Percentiles rank a stretch among this genome's conserved stretches.
These are phyloP conservation scores for Magallana ariakensis DNA, from an alignment of 1,140 invertebrate species.

Conservation along the genomic window DNA sequence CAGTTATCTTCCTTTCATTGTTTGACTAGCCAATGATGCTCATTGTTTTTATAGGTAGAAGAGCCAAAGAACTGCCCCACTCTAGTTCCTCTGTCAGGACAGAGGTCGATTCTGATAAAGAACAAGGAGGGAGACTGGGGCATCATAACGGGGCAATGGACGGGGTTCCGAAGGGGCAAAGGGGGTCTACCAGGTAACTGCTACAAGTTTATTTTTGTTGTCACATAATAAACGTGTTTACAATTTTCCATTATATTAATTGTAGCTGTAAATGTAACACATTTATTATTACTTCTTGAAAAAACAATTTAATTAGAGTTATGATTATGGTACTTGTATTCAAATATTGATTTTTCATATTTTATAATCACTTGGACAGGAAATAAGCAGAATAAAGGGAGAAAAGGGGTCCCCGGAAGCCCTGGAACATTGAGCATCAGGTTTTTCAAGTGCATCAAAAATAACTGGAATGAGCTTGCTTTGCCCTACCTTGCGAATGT, in stretches of 20 bases:
- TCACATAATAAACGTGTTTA: too few species aligned
- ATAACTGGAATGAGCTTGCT: conserved; percentile 63
- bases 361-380: background rate
- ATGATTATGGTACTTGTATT: too few species aligned
- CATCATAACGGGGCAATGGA: conserved; percentile 68
- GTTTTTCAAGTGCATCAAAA: conserved; percentile 65
- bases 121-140: conserved; percentile 71
- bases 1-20: too few species aligned
- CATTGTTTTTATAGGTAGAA: conserved; percentile 37
- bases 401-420: conserved; percentile 66
- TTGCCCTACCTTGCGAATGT: conserved; percentile 54
- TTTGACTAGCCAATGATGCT: too few species aligned
- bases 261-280: too few species aligned
- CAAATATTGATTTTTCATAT: background rate
- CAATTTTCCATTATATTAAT: too few species aligned
- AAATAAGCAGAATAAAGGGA: background rate
- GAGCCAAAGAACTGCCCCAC: conserved; percentile 52
- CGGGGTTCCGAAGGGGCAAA: conserved; percentile 63
- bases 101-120: conserved; percentile 71
- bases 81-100: conserved; percentile 57
- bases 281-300: too few species aligned
- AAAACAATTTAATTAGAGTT: too few species aligned
- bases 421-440: conserved; percentile 70
- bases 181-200: conserved; percentile 63
- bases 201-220: too few species aligned